phyloP scores from a whole-genome alignment of 2,888 invertebrate species.

The Meloe dianella region DNA sequence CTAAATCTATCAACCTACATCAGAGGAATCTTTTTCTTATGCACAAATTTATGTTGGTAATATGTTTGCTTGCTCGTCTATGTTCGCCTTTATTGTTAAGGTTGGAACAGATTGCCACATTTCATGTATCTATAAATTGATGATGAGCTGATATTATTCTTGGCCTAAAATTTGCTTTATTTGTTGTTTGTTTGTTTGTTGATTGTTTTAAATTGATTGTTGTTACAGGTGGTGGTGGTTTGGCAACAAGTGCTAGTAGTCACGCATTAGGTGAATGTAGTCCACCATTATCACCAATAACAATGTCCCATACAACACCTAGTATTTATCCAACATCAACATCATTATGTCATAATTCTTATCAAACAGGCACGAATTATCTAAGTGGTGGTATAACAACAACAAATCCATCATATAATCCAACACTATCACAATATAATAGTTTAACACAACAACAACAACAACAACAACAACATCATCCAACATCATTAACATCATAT shows the following conservation, averaged over 20 bases:
- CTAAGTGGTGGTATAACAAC: constrained; percentile 35
- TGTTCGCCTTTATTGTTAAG: constrained; percentile 8
- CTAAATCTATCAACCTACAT: background rate
- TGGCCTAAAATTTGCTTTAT: background rate
- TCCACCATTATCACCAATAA: constrained; percentile 63
- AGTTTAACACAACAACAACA: constrained; percentile 54
- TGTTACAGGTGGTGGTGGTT: constrained; percentile 59
- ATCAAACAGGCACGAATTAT: constrained; percentile 48
- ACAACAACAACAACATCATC: no score
- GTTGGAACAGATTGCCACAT: background rate
- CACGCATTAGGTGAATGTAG: constrained; percentile 73
- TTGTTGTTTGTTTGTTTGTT: background rate
- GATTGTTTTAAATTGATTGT: background rate
- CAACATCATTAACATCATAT: constrained; percentile 47
- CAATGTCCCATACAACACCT: constrained; percentile 60
- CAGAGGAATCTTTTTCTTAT: background rate
- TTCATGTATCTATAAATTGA: background rate
- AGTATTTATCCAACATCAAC: constrained; percentile 64
- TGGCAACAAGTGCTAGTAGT: constrained; percentile 73
- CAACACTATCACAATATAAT: constrained; percentile 37
- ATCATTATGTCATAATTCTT: constrained; percentile 59
- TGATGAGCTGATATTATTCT: background rate
- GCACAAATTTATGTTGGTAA: background rate
- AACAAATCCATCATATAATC: constrained; percentile 24
- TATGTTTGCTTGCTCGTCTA: constrained; percentile 2